Conservation (phyloP, 2,888 invertebrate genomes). For the Erebia palarica region DNA sequence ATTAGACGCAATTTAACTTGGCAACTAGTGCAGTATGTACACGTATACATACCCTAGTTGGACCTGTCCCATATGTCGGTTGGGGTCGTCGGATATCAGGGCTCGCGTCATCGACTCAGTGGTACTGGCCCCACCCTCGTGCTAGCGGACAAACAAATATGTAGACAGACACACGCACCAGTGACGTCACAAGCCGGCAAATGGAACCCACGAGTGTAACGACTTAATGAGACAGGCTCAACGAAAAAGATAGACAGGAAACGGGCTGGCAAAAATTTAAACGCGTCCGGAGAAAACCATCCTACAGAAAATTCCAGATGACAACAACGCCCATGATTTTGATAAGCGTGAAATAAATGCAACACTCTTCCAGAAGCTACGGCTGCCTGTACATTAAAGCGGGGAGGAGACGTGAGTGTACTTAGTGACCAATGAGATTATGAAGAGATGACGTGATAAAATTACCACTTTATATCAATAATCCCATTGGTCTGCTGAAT, state of each 20-base stretch:
- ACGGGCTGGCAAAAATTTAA: neutral
- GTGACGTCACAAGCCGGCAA: constrained; percentile 59
- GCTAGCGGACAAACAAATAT: constrained; percentile 88
- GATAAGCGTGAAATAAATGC: neutral
- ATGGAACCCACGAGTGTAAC: constrained; percentile 44
- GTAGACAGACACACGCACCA: constrained; percentile 70
- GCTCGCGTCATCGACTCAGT: constrained; percentile 98
- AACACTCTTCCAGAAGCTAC: too few species aligned
- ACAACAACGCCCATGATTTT: neutral
- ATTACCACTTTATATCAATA: too few species aligned
- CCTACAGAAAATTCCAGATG: neutral
- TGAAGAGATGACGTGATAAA: too few species aligned
- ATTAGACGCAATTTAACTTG: constrained; percentile 45
- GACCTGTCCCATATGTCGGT: constrained; percentile 94
- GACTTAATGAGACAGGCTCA: constrained; percentile 48
- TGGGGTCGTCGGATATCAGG: constrained; percentile 96
- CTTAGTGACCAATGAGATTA: too few species aligned
- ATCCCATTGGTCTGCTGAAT: too few species aligned
- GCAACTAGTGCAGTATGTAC: constrained; percentile 72
- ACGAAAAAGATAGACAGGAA: constrained; percentile 5
- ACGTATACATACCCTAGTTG: constrained; percentile 95
- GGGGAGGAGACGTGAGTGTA: too few species aligned
- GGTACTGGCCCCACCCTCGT: constrained; percentile 95
- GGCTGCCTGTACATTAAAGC: too few species aligned
- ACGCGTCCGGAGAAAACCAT: neutral